Base-by-base conservation (phyloP, 2,888 invertebrate species). In the Heliconius ismenius region DNA sequence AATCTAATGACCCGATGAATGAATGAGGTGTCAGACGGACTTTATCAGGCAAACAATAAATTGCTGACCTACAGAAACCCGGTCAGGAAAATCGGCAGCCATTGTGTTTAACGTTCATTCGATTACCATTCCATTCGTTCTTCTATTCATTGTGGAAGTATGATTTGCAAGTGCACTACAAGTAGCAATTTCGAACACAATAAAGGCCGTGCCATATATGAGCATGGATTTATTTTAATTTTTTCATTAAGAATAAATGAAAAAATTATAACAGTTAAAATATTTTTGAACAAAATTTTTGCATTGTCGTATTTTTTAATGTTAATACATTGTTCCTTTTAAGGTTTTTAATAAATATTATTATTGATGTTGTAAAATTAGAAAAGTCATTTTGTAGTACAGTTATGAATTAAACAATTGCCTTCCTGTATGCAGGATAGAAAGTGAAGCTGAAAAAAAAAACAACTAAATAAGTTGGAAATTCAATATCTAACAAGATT, bases 51-150 rank as follows among this genome's bases (percentile, higher is more conserved):
- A 72, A 78, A 78, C 81, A 80, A 79, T 81, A 80, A 80, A 80
- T 81, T 74, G 78, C 76, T 77, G 75, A 75, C 78, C 70, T 32
- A n/a, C 70, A 75, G 73, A 76, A 78, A 78, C 74, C 75, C 78
- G 78, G 79, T 79, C 74, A 76, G 80, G 78, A 81, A 82, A 81
- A 82, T 79, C 82, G 78, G 74, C 79, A 74, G 81, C 79, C 79
- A 83, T 84, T 84, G 83, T 83, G 81, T 83, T 82, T 79, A 83
- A 81, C 82, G 82, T 82, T 82, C 82, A 81, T 81, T 80, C 81
- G 78, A 78, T 80, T 77, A 81, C 73, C 79, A 78, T 81, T 83
- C 78, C 81, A 82, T 82, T 81, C 81, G 81, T 79, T 82, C 79
- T 79, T 81, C 78, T 72, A 80, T 81, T 81, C 80, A 78, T 63